Conservation (phyloP, 2,113 vertebrate species). For the Triplophysa dalaica region DNA sequence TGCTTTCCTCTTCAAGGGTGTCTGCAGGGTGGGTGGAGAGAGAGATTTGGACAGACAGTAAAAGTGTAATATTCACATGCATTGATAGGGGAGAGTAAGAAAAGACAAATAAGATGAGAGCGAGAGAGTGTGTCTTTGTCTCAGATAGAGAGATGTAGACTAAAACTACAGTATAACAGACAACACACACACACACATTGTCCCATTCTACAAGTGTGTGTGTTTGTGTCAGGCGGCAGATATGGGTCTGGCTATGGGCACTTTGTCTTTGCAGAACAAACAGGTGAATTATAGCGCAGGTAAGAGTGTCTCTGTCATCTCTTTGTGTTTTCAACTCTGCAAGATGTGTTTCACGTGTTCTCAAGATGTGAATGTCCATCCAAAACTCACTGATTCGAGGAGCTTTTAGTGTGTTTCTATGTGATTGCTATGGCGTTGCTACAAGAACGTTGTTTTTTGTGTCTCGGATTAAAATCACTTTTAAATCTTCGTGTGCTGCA, state of each 20-base stretch:
- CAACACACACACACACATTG: slow-evolving; percentile 17
- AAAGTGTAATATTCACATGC: slow-evolving; percentile 36
- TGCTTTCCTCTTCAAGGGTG: not conserved
- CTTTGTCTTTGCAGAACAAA: slow-evolving; percentile 74
- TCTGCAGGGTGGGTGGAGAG: slow-evolving; percentile 13
- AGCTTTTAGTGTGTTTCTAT: not conserved
- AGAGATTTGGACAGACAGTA: slow-evolving; percentile 24
- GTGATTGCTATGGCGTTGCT: not conserved
- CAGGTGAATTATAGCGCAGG: slow-evolving; percentile 73
- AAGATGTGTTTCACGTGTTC: not conserved
- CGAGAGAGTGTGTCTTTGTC: not conserved
- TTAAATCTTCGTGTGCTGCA: no score
- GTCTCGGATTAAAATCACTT: no score
- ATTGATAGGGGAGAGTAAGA: slow-evolving; percentile 20
- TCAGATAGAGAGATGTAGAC: slow-evolving; percentile 22
- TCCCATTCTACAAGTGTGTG: slow-evolving; percentile 47
- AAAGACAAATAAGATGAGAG: slow-evolving; percentile 12
- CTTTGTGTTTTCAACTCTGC: not conserved
- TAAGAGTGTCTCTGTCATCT: slow-evolving; percentile 58
- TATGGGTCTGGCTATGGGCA: slow-evolving; percentile 77
- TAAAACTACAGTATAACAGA: slow-evolving; percentile 8
- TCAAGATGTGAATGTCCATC: not conserved
- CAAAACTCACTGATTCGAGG: not conserved
- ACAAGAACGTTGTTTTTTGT: no score
- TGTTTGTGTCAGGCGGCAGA: slow-evolving; percentile 63